A percentile compares a stretch with the other conserved stretches of the same genome.
Evolutionary conservation across 2,113 vertebrate species (phyloP).

Genomic region (Okapia johnstoni): DNA sequence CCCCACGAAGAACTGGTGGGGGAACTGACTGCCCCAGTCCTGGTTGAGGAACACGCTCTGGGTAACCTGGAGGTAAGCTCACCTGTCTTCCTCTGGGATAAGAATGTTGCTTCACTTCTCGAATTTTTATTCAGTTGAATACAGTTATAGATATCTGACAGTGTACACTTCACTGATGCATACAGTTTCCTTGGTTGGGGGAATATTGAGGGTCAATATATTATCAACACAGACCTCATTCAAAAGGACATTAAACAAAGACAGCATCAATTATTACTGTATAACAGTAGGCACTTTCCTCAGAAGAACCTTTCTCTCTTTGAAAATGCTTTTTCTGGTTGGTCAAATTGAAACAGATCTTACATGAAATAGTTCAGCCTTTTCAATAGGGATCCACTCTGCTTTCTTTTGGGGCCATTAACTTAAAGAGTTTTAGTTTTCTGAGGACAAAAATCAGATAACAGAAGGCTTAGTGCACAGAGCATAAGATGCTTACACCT

Average conservation of each 20-base stretch:
- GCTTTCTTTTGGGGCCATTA: not conserved
- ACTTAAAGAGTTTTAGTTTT: not conserved
- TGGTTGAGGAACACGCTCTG: not conserved
- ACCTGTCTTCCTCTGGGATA: not conserved
- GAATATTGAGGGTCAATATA: not conserved
- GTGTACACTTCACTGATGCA: not conserved
- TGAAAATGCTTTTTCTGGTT: no score
- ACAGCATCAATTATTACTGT: no score
- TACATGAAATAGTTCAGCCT: not conserved
- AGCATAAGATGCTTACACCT: not conserved
- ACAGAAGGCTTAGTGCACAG: not conserved
- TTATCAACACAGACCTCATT: not conserved
- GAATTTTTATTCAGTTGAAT: not conserved
- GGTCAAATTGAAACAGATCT: not conserved
- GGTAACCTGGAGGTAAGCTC: not conserved
- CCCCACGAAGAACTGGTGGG: fast-evolving
- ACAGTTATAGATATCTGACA: not conserved
- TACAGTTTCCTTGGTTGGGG: not conserved
- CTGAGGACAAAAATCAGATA: not conserved
- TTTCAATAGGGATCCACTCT: not conserved
- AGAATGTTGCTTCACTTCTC: not conserved
- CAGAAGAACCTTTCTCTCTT: no score
- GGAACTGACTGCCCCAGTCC: not conserved
- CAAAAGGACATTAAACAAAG: not conserved
- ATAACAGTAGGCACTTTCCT: no score